Base-by-base conservation (phyloP, 2,113 vertebrate species). In the Isurus oxyrinchus region DNA sequence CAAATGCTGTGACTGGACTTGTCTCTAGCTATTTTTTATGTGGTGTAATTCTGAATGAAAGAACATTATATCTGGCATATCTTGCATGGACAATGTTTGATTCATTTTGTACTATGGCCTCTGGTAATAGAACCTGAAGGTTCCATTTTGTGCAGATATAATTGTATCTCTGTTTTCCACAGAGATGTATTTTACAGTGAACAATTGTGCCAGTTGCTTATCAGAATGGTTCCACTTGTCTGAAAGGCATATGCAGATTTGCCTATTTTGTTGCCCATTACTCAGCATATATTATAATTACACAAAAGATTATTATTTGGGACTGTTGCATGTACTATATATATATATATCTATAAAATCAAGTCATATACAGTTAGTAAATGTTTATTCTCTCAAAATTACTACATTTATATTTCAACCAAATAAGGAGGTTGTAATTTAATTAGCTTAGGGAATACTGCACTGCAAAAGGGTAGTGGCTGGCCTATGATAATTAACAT, bases 131-230 rank as follows among this genome's bases (percentile, higher is more conserved):
- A 66, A 66, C 16, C 61, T 40, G 31, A 69, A 69, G 63, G 14
- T 61, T 91, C 31, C 57, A 61, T 91, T 91, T 91, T 91, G 31
- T 59, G 31, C 6, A n/a, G 63, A 69, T 67, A 69, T 69, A 95
- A 95, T 69, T 95, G n/a, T 95, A 23, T 69, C 7, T 44, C 21
- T 95, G 93, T 49, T 67, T 69, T 25, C 63, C 93, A 49, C 61
- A 5, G 61, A 95, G 40, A 66, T 67, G 63, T 69, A 95, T 44
- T 95, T 95, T 95, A 95, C n/a, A 55, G 61, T 95, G 63, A 95
- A 55, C 88, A 55, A 91, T 35, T 13, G 93, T 44, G 25, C n/a
- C 61, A 69, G 40, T 95, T 95, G 63, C n/a, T 95, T 8, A 23
- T 40, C n/a, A 67, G 61, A 95, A 95, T 95, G 40, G 63, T 49